These are phyloP conservation scores for Drosophila ohnishii DNA, from an alignment of 1,140 invertebrate genomes.

Conservation along the genomic window DNA sequence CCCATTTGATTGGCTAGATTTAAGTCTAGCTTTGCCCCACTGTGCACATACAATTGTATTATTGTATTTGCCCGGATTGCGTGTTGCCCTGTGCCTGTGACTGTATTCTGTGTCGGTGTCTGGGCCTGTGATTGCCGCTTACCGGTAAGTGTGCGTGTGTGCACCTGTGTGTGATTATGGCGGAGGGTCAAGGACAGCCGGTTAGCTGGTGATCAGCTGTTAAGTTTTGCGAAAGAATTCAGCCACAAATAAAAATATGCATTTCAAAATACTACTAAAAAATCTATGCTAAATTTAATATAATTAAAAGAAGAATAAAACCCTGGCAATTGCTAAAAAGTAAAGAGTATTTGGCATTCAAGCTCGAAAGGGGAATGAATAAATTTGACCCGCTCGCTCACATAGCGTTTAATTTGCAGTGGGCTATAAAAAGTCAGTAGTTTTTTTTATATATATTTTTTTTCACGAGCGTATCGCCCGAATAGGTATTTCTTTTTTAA, in stretches of 20 bases:
- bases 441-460: not conserved
- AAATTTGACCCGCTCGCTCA: not conserved
- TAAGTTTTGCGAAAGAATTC: not conserved
- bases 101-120: constrained; percentile 9
- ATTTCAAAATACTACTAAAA: no score
- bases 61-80: constrained; percentile 43
- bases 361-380: no score
- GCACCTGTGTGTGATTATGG: constrained; percentile 35
- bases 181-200: constrained; percentile 68
- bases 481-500: constrained; percentile 26
- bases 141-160: constrained; percentile 24
- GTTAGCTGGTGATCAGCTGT: constrained; percentile 43
- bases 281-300: not conserved
- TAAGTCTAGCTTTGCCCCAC: not conserved
- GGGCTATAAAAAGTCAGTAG: constrained; percentile 6
- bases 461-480: constrained; percentile 16
- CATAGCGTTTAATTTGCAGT: constrained; percentile 25
- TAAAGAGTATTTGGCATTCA: not conserved
- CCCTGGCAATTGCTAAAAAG: not conserved
- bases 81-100: constrained; percentile 27
- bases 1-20: not conserved
- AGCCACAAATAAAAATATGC: no score
- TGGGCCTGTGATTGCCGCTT: constrained; percentile 2
- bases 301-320: not conserved
- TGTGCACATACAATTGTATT: constrained; percentile 35